phyloP scores from a whole-genome alignment of 1,140 invertebrate species.

The Anastrepha ludens region DNA sequence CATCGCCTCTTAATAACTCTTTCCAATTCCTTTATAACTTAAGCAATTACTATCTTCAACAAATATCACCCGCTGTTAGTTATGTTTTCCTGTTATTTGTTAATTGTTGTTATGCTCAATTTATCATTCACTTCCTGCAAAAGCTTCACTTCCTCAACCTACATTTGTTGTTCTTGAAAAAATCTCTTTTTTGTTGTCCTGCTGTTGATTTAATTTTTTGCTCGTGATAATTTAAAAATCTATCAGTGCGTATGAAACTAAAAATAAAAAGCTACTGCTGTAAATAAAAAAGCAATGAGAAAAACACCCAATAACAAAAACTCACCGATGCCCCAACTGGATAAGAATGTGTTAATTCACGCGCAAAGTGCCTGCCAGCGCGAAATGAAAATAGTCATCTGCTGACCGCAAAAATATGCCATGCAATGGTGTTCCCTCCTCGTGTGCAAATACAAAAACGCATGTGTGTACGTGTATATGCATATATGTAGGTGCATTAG shows the following conservation, averaged over 20 bases:
- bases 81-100: too few species aligned
- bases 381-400: neutral
- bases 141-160: too few species aligned
- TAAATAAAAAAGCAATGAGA: neutral
- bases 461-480: neutral
- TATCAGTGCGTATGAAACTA: neutral
- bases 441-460: neutral
- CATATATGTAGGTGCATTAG: neutral
- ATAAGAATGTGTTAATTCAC: conserved; percentile 50
- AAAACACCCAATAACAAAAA: neutral
- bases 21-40: too few species aligned
- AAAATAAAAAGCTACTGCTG: neutral
- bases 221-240: too few species aligned
- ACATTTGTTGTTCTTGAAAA: too few species aligned
- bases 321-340: neutral
- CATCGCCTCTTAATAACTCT: too few species aligned
- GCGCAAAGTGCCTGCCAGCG: neutral
- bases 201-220: too few species aligned
- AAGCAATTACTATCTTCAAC: too few species aligned
- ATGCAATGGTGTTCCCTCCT: neutral
- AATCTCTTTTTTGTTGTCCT: too few species aligned
- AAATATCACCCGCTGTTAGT: too few species aligned
- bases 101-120: too few species aligned
- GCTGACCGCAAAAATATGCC: conserved; percentile 6
- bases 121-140: too few species aligned